Percentiles rank a stretch among this genome's conserved stretches.
Conservation (phyloP, 2,888 invertebrate genomes). For the Spicauda simplicius region DNA sequence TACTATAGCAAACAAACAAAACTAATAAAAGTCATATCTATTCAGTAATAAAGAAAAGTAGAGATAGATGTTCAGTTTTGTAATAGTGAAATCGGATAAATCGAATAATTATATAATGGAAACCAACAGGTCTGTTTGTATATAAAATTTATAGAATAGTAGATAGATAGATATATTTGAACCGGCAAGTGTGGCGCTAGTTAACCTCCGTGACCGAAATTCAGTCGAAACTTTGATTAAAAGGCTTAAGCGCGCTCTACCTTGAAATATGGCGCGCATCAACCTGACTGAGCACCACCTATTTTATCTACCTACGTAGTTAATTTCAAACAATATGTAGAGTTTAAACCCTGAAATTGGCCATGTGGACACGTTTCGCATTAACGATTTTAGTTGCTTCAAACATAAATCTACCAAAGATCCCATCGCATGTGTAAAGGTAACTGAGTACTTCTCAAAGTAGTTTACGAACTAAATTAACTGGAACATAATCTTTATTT, state of each 20-base stretch:
- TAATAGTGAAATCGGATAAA: too few species aligned
- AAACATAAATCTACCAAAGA: not conserved
- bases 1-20: too few species aligned
- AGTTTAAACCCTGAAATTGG: constrained; percentile 11
- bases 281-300: constrained; percentile 27
- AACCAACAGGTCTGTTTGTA: too few species aligned
- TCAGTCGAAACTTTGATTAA: constrained; percentile 64
- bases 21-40: too few species aligned
- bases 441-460: not conserved
- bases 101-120: too few species aligned
- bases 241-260: constrained; percentile 59
- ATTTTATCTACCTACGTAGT: constrained; percentile 28
- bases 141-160: too few species aligned
- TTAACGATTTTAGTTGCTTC: constrained; percentile 1
- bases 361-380: constrained; percentile 3
- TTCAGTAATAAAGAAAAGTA: too few species aligned
- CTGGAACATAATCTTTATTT: too few species aligned
- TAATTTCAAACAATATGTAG: constrained; percentile 25
- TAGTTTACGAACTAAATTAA: too few species aligned
- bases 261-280: constrained; percentile 68
- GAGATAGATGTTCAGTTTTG: too few species aligned
- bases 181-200: constrained; percentile 51
- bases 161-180: constrained; percentile 42
- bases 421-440: not conserved
- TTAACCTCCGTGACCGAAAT: constrained; percentile 63